Evolutionary conservation across 1,140 invertebrate genomes (phyloP).

Genomic region (Leptonema lineaticorne): DNA sequence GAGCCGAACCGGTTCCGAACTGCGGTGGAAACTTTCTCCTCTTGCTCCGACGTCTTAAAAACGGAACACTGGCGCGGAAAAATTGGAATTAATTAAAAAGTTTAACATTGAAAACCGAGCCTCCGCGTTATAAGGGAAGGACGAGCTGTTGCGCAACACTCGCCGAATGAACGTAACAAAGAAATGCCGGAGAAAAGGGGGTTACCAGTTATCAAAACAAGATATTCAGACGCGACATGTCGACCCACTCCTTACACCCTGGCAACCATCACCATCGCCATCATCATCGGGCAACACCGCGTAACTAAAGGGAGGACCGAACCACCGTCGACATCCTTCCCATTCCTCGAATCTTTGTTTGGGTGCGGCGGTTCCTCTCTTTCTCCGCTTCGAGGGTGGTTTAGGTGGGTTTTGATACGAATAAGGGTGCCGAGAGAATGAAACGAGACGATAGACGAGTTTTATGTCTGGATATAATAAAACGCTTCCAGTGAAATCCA

Average conservation of each 20-base stretch:
- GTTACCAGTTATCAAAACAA: conserved; percentile 38
- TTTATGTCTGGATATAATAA: conserved; percentile 15
- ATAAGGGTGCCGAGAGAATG: not conserved
- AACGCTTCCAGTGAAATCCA: conserved; percentile 11
- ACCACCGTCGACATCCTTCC: no score
- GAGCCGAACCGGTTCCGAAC: not conserved
- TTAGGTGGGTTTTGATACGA: not conserved
- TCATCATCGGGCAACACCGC: no score
- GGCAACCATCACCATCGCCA: no score
- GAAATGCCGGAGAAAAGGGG: not conserved
- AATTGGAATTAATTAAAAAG: conserved; percentile 42
- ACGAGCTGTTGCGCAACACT: conserved; percentile 23
- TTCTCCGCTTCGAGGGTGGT: not conserved
- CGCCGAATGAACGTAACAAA: not conserved
- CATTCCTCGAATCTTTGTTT: conserved; percentile 3
- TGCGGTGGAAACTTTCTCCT: not conserved
- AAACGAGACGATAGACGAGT: not conserved
- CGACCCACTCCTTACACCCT: not conserved
- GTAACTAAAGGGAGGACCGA: no score
- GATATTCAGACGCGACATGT: conserved; percentile 32
- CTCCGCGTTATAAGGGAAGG: not conserved
- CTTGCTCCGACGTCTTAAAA: conserved; percentile 9
- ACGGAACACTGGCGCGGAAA: conserved; percentile 16
- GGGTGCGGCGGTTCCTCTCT: conserved; percentile 15
- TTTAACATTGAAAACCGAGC: conserved; percentile 24